A percentile compares a stretch with the other conserved stretches of the same genome.
These are phyloP conservation scores for Marasmarcha lunaedactyla DNA, from an alignment of 2,888 invertebrate genomes.

Conservation along the genomic window DNA sequence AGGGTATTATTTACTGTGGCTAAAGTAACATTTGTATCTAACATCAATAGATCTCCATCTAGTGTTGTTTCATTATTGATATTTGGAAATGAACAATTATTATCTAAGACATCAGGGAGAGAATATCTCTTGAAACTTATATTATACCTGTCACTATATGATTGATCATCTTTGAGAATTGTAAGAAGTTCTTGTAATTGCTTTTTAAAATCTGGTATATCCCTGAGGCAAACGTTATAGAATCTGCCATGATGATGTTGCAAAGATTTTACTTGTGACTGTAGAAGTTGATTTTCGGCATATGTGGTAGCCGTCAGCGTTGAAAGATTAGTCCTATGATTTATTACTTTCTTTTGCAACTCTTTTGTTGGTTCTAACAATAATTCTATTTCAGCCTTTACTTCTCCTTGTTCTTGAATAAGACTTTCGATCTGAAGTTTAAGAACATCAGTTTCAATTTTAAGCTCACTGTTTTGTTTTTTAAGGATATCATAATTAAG, in stretches of 20 bases:
- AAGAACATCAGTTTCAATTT: slow-evolving; percentile 23
- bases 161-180: slow-evolving; percentile 27
- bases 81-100: slow-evolving; percentile 26
- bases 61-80: slow-evolving; percentile 50
- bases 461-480: slow-evolving; percentile 29
- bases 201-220: slow-evolving; percentile 45
- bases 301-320: slow-evolving; percentile 55
- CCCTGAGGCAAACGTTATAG: slow-evolving; percentile 50
- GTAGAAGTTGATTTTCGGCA: slow-evolving; percentile 50
- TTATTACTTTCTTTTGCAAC: slow-evolving; percentile 46
- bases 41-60: slow-evolving; percentile 53
- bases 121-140: slow-evolving; percentile 39
- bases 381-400: slow-evolving; percentile 34
- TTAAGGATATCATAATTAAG: slow-evolving; percentile 15
- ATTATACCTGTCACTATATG: slow-evolving; percentile 21
- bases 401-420: slow-evolving; percentile 33
- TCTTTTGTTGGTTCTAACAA: slow-evolving; percentile 38
- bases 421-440: slow-evolving; percentile 29
- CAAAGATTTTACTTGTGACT: slow-evolving; percentile 46
- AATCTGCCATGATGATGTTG: slow-evolving; percentile 49
- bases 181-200: slow-evolving; percentile 37
- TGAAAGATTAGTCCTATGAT: slow-evolving; percentile 49
- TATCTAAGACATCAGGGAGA: slow-evolving; percentile 40
- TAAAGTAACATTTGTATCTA: slow-evolving; percentile 53
- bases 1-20: slow-evolving; percentile 43